phyloP scores from a whole-genome alignment of 2,113 vertebrate genomes.

The Petaurus breviceps region DNA sequence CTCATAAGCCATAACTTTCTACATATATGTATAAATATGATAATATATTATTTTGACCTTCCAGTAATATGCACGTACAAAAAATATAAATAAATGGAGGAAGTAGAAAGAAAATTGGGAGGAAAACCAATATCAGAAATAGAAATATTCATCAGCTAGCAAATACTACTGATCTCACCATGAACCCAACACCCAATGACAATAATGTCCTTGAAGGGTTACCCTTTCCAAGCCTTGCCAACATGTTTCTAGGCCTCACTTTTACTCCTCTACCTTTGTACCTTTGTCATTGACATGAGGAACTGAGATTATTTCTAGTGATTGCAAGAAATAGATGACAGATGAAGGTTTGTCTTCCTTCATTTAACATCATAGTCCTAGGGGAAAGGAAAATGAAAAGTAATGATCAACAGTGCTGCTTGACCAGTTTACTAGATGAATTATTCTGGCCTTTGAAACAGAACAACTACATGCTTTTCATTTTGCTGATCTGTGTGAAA shows the following conservation, averaged over 20 bases:
- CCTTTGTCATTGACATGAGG: not conserved
- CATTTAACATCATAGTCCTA: not conserved
- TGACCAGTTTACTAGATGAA: not conserved
- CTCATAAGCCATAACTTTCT: not conserved
- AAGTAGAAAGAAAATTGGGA: not conserved
- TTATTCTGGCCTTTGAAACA: conserved; percentile 1
- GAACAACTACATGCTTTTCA: not conserved
- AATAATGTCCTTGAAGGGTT: not conserved
- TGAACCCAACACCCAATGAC: not conserved
- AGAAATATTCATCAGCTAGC: not conserved
- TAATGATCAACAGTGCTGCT: not conserved
- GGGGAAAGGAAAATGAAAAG: not conserved
- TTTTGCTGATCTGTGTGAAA: not conserved
- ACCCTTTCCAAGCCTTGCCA: not conserved
- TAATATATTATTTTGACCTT: not conserved
- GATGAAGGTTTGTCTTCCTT: not conserved
- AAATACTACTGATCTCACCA: not conserved
- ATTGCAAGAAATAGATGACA: not conserved
- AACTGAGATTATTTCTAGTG: not conserved
- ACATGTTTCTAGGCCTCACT: not conserved
- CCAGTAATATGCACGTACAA: not conserved
- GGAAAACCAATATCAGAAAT: not conserved
- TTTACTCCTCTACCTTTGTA: not conserved
- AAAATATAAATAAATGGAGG: not conserved
- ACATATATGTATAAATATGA: not conserved